Evolutionary conservation across 37 sponge, comb jelly and placozoan genomes (phyloP).

Genomic region (Halichondria panicea): DNA sequence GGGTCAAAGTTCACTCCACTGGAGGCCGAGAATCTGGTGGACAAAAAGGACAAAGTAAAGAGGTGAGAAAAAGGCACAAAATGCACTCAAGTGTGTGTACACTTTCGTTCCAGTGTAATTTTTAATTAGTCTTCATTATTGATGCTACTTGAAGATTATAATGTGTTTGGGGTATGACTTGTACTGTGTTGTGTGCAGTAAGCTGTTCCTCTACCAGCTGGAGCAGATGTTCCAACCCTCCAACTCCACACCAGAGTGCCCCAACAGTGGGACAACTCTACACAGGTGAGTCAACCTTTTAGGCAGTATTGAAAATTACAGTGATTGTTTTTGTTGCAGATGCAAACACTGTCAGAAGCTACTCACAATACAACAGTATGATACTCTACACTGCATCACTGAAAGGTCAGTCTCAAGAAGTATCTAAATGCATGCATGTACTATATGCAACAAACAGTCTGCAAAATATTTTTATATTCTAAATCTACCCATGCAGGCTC

Average conservation of each 20-base stretch:
- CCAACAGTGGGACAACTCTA: conserved; percentile 60
- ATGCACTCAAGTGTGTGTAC: neutral
- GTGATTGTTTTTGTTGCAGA: too few relatives aligned
- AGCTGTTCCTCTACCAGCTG: conserved; percentile 67
- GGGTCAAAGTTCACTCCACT: conserved; percentile 60
- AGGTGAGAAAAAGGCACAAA: conserved; percentile 35
- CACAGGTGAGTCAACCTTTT: conserved; percentile 33
- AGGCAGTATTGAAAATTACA: too few relatives aligned
- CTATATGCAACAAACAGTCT: too few relatives aligned
- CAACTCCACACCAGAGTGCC: conserved; percentile 41
- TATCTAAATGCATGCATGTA: too few relatives aligned
- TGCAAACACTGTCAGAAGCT: too few relatives aligned
- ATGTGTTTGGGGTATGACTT: too few relatives aligned
- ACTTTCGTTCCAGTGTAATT: neutral
- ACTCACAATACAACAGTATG: too few relatives aligned
- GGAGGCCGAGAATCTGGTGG: conserved; percentile 68
- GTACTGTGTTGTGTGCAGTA: conserved; percentile 50
- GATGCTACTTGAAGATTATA: neutral
- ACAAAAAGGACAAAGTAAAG: conserved; percentile 84
- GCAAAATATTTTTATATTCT: too few relatives aligned
- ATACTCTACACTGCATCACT: too few relatives aligned
- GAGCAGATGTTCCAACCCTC: conserved; percentile 53
- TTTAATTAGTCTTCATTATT: neutral
- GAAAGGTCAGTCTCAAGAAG: too few relatives aligned
- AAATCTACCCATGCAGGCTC: too few relatives aligned